Evolutionary conservation across 2,797 vertebrate species (phyloP).

Genomic region (Sciaenops ocellatus): DNA sequence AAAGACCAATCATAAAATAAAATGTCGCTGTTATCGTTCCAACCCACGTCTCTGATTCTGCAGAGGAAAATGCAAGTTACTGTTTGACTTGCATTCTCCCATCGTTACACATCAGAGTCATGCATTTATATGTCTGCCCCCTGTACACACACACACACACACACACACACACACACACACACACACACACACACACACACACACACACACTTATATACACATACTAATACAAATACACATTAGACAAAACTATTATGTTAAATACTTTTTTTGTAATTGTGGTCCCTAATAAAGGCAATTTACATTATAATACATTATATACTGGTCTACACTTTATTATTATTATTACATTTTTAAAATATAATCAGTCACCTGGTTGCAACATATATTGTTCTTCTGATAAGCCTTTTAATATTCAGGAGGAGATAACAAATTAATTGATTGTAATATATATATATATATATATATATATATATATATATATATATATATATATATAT

Average conservation of each 20-base stretch:
- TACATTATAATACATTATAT: background rate
- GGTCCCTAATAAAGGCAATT: background rate
- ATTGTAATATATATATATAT: too few relatives aligned
- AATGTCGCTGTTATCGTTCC: slow-evolving; percentile 68
- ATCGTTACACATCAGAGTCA: slow-evolving; percentile 49
- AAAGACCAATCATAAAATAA: background rate
- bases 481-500: too few relatives aligned
- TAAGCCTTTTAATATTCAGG: background rate
- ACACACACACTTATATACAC: slow-evolving; percentile 6
- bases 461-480: too few relatives aligned
- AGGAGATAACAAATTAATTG: accelerated
- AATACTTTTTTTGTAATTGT: background rate
- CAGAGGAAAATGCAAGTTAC: slow-evolving; percentile 69
- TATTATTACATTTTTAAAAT: background rate
- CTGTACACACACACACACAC: slow-evolving; percentile 10
- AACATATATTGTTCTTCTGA: background rate
- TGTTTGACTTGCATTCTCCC: slow-evolving; percentile 50
- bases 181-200: background rate
- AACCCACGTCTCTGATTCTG: slow-evolving; percentile 70
- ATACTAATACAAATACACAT: background rate
- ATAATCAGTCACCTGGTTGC: background rate
- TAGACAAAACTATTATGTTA: slow-evolving; percentile 12
- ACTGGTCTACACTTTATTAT: background rate
- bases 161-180: background rate
- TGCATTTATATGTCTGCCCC: slow-evolving; percentile 59